Evolutionary conservation across 1,140 invertebrate species (phyloP).

Genomic region (Bicyclus anynana): DNA sequence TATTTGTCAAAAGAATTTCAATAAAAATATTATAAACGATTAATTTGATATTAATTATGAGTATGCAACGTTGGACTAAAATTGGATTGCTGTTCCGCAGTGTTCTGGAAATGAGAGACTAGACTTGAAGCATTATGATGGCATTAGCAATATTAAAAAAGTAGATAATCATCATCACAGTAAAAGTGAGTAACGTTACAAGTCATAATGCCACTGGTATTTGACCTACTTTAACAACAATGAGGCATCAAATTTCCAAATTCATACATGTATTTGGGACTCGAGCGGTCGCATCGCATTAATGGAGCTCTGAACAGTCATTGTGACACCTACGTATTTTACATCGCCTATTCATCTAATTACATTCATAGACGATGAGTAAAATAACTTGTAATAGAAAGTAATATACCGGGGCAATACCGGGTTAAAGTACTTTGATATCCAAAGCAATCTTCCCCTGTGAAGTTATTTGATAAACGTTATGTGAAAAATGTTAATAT

Average conservation of each 20-base stretch:
- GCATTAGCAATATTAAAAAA: background rate
- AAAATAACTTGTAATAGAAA: conserved; percentile 1
- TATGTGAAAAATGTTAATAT: too few species aligned
- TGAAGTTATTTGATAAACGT: too few species aligned
- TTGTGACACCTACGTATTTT: conserved; percentile 12
- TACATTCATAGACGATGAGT: conserved; percentile 8
- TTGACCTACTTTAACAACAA: conserved; percentile 17
- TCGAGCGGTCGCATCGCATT: conserved; percentile 8
- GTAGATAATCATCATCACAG: background rate
- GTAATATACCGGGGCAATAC: too few species aligned
- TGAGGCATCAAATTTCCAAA: conserved; percentile 15
- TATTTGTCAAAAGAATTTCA: too few species aligned
- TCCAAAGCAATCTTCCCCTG: too few species aligned
- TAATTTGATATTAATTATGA: too few species aligned
- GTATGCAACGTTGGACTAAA: too few species aligned
- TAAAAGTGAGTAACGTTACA: background rate
- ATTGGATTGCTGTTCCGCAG: too few species aligned
- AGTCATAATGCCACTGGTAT: background rate
- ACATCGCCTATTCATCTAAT: conserved; percentile 18
- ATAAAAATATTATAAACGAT: too few species aligned
- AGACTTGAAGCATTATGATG: too few species aligned
- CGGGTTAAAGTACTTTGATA: too few species aligned
- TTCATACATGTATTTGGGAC: conserved; percentile 19
- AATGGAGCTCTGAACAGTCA: conserved; percentile 15
- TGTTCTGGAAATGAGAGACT: too few species aligned